These are phyloP conservation scores for Fabriciana adippe DNA, from an alignment of 2,888 invertebrate species.

Conservation along the genomic window DNA sequence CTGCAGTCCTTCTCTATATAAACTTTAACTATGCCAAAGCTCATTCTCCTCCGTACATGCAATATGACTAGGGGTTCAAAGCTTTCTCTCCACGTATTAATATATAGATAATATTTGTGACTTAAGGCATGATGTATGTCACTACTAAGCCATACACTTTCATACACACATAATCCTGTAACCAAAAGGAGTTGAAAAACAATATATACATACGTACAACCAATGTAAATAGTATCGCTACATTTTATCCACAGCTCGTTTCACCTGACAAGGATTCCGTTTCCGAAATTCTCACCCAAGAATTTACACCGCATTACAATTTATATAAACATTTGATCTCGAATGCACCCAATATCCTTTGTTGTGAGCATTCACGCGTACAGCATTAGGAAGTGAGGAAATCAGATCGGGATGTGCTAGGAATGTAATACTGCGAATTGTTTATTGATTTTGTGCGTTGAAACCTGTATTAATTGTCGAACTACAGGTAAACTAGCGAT, in stretches of 20 bases:
- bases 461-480: constrained; percentile 1
- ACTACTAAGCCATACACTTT: no score
- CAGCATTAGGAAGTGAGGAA: constrained; percentile 25
- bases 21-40: no score
- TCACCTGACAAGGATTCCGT: constrained; percentile 13
- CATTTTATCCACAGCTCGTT: background rate
- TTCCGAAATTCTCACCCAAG: constrained; percentile 9
- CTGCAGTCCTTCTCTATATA: no score
- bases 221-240: background rate
- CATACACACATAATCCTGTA: no score
- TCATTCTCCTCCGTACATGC: no score
- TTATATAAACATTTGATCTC: constrained; percentile 36
- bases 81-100: no score
- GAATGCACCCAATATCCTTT: constrained; percentile 35
- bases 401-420: constrained; percentile 21
- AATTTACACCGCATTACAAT: constrained; percentile 31
- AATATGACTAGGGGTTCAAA: no score
- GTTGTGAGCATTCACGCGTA: constrained; percentile 30
- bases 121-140: no score
- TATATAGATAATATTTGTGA: no score
- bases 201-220: no score
- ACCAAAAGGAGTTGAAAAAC: no score
- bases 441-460: constrained; percentile 14
- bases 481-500: background rate
- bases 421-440: constrained; percentile 25